Evolutionary conservation across 1,140 invertebrate species (phyloP).

Genomic region (Sarcophaga bullata): DNA sequence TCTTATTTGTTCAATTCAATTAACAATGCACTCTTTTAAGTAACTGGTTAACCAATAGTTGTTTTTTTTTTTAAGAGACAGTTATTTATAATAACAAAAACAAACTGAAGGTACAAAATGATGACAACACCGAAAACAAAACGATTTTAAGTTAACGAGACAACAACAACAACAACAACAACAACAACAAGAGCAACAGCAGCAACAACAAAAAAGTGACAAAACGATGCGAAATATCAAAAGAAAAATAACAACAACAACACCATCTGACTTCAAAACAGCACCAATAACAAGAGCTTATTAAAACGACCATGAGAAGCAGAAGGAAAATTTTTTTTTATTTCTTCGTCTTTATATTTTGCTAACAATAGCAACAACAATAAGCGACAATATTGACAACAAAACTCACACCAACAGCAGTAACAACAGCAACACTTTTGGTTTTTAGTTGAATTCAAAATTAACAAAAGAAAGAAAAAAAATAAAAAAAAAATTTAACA

Average conservation of each 20-base stretch:
- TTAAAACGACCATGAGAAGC: not conserved
- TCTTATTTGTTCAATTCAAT: not conserved
- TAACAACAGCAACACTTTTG: not conserved
- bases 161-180: not conserved
- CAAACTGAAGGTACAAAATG: slow-evolving; percentile 19
- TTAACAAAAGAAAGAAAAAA: no score
- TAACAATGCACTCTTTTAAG: not conserved
- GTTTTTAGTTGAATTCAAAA: not conserved
- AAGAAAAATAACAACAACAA: slow-evolving; percentile 1
- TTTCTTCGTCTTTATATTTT: no score
- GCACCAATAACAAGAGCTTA: not conserved
- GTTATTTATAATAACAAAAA: not conserved
- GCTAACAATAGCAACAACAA: slow-evolving; percentile 18
- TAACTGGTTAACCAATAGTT: not conserved
- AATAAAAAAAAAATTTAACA: not conserved
- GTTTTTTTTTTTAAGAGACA: no score
- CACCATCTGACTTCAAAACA: not conserved
- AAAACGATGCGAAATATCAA: slow-evolving; percentile 32
- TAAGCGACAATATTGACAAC: slow-evolving; percentile 35
- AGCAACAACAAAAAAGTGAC: slow-evolving; percentile 21
- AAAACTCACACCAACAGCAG: slow-evolving; percentile 8
- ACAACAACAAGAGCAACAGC: not conserved
- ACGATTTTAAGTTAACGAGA: slow-evolving; percentile 28
- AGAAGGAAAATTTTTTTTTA: not conserved
- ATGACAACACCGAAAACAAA: slow-evolving; percentile 41